Conservation (phyloP, 1,140 invertebrate species). For the Delia radicum region DNA sequence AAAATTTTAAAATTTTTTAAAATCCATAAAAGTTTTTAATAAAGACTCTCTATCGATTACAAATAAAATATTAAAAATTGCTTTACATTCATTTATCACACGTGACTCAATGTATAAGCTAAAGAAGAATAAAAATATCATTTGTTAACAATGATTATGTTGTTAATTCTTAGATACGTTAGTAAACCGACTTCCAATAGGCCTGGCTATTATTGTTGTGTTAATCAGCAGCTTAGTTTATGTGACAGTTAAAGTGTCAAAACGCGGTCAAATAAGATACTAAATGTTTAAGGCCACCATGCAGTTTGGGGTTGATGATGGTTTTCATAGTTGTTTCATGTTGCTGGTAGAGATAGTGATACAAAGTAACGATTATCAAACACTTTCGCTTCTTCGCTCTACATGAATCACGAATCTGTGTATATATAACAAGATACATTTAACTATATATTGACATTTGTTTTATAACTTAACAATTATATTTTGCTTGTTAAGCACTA, state of each 20-base stretch:
- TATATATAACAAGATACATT: neutral
- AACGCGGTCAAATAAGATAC: conserved; percentile 10
- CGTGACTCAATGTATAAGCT: neutral
- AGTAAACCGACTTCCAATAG: too few species aligned
- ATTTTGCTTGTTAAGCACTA: too few species aligned
- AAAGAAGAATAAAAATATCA: neutral
- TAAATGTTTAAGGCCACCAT: neutral
- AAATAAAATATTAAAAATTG: neutral
- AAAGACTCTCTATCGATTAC: neutral
- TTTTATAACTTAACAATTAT: too few species aligned
- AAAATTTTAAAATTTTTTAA: neutral
- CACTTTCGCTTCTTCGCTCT: conserved; percentile 6
- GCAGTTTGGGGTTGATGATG: neutral
- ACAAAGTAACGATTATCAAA: neutral
- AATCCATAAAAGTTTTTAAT: neutral
- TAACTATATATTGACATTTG: too few species aligned
- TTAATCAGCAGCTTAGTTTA: conserved; percentile 29
- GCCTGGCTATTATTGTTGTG: conserved; percentile 18
- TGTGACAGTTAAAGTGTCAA: conserved; percentile 30
- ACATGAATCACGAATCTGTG: neutral
- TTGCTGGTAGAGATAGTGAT: neutral
- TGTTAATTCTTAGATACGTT: too few species aligned
- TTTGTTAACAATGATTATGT: too few species aligned
- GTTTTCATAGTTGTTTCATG: neutral
- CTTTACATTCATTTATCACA: conserved; percentile 12